Evolutionary conservation across 1,140 invertebrate genomes (phyloP).

Genomic region (Brachionus plicatilis): DNA sequence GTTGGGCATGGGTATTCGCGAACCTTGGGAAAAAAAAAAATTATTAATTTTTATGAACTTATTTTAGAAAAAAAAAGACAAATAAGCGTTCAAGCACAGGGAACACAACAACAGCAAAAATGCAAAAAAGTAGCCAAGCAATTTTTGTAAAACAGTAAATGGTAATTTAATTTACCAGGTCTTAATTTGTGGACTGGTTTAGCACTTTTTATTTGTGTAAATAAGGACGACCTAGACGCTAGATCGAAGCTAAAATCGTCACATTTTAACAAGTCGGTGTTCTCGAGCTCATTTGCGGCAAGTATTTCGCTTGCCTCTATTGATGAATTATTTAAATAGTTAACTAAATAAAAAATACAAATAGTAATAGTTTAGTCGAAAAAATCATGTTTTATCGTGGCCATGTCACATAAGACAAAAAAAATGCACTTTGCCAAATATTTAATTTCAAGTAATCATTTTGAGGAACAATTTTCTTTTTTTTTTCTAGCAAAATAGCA

Average conservation of each 20-base stretch:
- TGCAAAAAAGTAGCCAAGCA: background rate
- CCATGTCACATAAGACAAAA: too few species aligned
- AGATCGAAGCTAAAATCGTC: background rate
- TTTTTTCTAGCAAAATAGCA: too few species aligned
- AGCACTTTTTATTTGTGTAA: conserved; percentile 62
- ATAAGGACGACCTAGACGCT: conserved; percentile 1
- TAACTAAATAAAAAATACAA: background rate
- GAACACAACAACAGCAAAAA: background rate
- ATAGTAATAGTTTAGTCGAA: background rate
- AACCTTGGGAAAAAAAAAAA: background rate
- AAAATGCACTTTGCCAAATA: too few species aligned
- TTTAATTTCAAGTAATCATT: too few species aligned
- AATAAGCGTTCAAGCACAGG: background rate
- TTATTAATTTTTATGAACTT: too few species aligned
- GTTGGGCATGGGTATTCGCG: conserved; percentile 7
- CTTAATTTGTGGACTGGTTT: conserved; percentile 19
- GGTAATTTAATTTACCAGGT: conserved; percentile 24
- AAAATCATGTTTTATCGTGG: too few species aligned
- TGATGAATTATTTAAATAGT: background rate
- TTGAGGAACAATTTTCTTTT: too few species aligned
- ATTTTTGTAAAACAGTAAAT: background rate
- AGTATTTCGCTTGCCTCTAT: conserved; percentile 23
- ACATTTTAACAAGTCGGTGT: conserved; percentile 17
- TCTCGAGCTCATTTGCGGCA: conserved; percentile 13
- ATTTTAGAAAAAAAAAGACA: background rate